phyloP scores from a whole-genome alignment of 92 coral and sea anemone genomes.

The Parazoanthus swiftii region DNA sequence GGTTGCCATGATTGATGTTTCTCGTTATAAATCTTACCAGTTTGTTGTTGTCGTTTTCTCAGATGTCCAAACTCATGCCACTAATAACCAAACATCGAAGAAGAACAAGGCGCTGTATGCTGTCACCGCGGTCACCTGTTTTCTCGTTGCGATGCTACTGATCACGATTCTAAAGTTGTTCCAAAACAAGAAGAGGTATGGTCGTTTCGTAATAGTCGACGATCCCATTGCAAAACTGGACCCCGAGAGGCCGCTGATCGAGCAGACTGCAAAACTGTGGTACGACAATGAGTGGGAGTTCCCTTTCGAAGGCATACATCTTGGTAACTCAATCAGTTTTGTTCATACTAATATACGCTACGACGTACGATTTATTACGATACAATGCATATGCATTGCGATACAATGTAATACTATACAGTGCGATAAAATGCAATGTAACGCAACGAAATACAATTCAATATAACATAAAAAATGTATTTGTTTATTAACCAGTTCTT shows the following conservation, averaged over 20 bases:
- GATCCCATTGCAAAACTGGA: constrained; percentile 76
- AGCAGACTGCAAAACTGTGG: constrained; percentile 79
- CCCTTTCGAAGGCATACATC: constrained; percentile 64
- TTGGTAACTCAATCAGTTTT: constrained; percentile 52
- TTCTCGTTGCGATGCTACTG: constrained; percentile 51
- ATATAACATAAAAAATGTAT: too few species aligned
- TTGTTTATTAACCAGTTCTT: too few species aligned
- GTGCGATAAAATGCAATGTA: too few species aligned
- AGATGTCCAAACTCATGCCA: neutral
- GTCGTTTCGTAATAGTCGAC: constrained; percentile 71
- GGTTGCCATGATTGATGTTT: too few species aligned
- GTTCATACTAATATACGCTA: neutral
- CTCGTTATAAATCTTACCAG: neutral
- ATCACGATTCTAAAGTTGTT: constrained; percentile 56
- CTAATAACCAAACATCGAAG: neutral
- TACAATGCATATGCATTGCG: too few species aligned
- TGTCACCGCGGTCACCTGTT: constrained; percentile 42
- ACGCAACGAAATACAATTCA: too few species aligned
- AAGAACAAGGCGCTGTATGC: constrained; percentile 38
- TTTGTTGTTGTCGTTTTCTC: neutral
- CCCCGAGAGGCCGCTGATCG: constrained; percentile 68
- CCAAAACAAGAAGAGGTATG: constrained; percentile 75
- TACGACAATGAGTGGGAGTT: constrained; percentile 88
- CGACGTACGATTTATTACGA: too few species aligned
- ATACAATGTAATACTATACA: too few species aligned